These are phyloP conservation scores for Pteria penguin DNA, from an alignment of 2,888 invertebrate genomes.

Conservation along the genomic window DNA sequence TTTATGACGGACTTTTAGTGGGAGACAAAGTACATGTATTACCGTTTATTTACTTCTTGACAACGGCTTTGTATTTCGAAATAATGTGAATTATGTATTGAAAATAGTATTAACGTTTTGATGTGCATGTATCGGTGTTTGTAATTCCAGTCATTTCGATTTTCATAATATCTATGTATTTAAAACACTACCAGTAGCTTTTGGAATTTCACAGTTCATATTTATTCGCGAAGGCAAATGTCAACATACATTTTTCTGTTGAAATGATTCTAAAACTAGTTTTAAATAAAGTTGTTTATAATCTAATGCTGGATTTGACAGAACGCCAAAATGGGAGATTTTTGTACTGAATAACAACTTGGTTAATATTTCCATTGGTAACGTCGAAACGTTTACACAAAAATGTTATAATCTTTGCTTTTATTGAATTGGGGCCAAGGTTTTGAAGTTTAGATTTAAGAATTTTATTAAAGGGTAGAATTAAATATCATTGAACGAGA, in stretches of 20 bases:
- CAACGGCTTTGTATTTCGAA: too few species aligned
- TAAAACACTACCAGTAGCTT: not conserved
- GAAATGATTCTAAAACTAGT: not conserved
- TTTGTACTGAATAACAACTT: not conserved
- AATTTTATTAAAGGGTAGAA: not conserved
- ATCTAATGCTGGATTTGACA: not conserved
- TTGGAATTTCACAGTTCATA: not conserved
- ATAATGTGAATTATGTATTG: too few species aligned
- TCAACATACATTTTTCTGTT: not conserved
- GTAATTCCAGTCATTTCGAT: too few species aligned
- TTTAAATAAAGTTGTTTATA: not conserved
- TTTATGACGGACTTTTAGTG: too few species aligned
- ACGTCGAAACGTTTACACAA: not conserved
- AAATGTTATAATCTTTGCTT: slow-evolving; percentile 4
- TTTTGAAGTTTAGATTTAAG: not conserved
- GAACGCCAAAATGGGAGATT: not conserved
- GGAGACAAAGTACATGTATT: too few species aligned
- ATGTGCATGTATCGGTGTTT: too few species aligned
- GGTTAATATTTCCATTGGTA: slow-evolving; percentile 6
- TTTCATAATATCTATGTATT: too few species aligned
- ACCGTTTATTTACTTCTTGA: too few species aligned
- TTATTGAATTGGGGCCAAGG: slow-evolving; percentile 7
- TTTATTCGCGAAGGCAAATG: not conserved
- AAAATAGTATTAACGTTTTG: too few species aligned
- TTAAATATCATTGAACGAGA: too few species aligned